Conservation (phyloP, 2,113 vertebrate genomes). For the Miniopterus natalensis region DNA sequence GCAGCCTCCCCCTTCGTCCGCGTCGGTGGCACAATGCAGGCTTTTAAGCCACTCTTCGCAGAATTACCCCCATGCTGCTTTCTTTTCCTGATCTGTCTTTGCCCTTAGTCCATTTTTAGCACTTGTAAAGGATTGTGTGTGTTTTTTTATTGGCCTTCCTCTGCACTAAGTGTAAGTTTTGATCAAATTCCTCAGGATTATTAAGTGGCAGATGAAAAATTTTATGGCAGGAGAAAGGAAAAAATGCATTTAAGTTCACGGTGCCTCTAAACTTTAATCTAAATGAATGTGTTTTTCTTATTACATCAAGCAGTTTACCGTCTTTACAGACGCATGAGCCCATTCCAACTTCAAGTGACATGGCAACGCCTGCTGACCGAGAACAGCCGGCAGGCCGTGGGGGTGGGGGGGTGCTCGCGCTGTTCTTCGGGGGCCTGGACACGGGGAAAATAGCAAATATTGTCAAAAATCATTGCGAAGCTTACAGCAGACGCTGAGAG, state of each 20-base stretch:
- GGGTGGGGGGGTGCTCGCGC: neutral
- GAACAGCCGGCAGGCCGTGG: neutral
- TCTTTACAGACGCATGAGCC: neutral
- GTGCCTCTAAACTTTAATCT: neutral
- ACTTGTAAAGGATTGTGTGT: conserved; percentile 23
- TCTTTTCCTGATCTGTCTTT: conserved; percentile 70
- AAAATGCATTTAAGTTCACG: conserved; percentile 26
- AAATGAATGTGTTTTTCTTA: neutral
- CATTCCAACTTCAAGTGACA: neutral
- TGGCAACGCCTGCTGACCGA: neutral
- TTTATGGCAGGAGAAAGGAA: neutral
- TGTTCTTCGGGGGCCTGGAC: neutral
- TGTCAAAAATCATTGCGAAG: neutral
- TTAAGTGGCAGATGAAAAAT: conserved; percentile 29
- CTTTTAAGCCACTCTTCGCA: conserved; percentile 71
- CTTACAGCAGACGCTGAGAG: neutral
- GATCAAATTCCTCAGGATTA: conserved; percentile 64
- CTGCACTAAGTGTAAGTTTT: conserved; percentile 59
- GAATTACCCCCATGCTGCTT: conserved; percentile 76
- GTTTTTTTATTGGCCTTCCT: conserved; percentile 66
- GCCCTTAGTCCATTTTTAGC: conserved; percentile 77
- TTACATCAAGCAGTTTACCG: neutral
- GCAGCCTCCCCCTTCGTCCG: conserved; percentile 51
- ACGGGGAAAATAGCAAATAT: neutral
- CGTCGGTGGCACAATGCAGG: conserved; percentile 72